A percentile compares a stretch with the other conserved stretches of the same genome.
These are phyloP conservation scores for Rhingia campestris DNA, from an alignment of 2,888 invertebrate species.

Conservation along the genomic window DNA sequence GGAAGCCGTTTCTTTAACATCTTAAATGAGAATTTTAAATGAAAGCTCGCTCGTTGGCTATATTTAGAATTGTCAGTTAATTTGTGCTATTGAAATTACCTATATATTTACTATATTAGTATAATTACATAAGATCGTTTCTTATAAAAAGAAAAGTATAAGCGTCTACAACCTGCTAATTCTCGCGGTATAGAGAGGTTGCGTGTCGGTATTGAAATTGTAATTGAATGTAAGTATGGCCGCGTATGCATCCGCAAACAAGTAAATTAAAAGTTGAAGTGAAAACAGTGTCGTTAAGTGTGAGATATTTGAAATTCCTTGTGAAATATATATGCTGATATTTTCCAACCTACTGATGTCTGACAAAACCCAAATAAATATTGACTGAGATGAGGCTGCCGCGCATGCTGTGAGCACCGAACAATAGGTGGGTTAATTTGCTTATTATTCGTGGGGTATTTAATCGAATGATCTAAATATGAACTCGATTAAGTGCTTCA, in stretches of 20 bases:
- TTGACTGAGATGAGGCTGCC: not conserved
- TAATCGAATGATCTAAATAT: conserved; percentile 15
- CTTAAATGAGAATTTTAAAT: conserved; percentile 61
- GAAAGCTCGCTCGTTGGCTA: not conserved
- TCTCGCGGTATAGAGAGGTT: conserved; percentile 42
- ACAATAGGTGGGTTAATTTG: conserved; percentile 42
- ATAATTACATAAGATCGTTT: no score
- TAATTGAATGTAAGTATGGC: conserved; percentile 25
- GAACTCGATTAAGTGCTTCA: conserved; percentile 25
- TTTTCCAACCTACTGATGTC: not conserved
- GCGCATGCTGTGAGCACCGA: not conserved
- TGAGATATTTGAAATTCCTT: conserved; percentile 3
- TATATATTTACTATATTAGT: conserved; percentile 21
- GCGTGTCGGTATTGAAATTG: not conserved
- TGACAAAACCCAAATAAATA: not conserved
- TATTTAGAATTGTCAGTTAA: conserved; percentile 58
- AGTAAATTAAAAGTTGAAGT: not conserved
- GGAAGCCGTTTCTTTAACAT: conserved; percentile 55
- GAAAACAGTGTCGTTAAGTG: not conserved
- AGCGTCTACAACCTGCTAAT: conserved; percentile 22
- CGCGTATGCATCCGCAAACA: not conserved
- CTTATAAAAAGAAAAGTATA: not conserved
- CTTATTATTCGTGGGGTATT: conserved; percentile 13
- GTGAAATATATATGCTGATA: not conserved
- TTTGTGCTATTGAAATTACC: conserved; percentile 49